Evolutionary conservation across 2,113 vertebrate genomes (phyloP).

Genomic region (Spheniscus mendiculus): DNA sequence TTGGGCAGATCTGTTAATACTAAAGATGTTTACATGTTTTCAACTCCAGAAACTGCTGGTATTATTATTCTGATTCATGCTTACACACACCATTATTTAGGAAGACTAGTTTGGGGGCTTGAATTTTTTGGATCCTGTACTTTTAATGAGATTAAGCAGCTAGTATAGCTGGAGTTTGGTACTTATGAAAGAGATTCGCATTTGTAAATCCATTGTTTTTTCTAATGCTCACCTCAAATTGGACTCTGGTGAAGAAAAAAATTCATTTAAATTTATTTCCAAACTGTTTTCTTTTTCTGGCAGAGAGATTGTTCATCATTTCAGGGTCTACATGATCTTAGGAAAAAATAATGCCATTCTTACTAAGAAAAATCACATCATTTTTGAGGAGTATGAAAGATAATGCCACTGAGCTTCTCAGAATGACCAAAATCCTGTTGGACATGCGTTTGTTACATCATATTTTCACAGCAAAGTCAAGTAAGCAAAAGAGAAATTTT

Average conservation of each 20-base stretch:
- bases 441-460: neutral
- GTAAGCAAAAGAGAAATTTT: neutral
- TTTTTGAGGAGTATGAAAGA: neutral
- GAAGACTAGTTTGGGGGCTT: neutral
- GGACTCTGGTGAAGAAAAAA: constrained; percentile 15
- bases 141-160: neutral
- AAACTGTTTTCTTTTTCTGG: constrained; percentile 45
- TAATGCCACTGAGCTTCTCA: constrained; percentile 1
- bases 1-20: no score
- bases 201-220: constrained; percentile 40
- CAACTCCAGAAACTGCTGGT: no score
- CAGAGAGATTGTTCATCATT: neutral
- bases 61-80: no score
- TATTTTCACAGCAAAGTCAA: constrained; percentile 57
- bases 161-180: neutral
- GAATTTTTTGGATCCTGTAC: neutral
- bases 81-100: neutral
- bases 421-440: neutral
- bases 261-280: constrained; percentile 47
- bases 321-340: neutral
- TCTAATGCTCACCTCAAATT: neutral
- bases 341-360: neutral
- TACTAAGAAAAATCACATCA: neutral
- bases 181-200: constrained; percentile 18
- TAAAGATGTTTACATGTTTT: no score